Evolutionary conservation across 2,797 vertebrate species (phyloP).

Genomic region (Vipera latastei): DNA sequence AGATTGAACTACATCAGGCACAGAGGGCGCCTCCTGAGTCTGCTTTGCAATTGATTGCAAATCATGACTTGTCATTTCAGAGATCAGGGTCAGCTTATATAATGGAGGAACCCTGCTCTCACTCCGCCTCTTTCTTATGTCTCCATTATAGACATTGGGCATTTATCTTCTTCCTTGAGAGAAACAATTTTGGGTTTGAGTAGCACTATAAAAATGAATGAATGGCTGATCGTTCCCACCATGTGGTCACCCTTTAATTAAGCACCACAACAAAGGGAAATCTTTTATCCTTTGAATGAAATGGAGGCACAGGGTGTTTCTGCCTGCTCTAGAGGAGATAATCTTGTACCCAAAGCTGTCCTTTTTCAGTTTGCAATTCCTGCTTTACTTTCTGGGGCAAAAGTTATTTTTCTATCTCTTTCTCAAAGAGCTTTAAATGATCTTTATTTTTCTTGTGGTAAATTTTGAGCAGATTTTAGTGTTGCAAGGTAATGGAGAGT

Average conservation of each 20-base stretch:
- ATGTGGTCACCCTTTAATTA: background rate
- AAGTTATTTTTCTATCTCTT: background rate
- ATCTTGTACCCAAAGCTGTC: background rate
- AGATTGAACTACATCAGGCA: background rate
- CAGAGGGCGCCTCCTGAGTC: background rate
- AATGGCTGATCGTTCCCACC: background rate
- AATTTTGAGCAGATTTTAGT: background rate
- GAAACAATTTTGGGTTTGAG: background rate
- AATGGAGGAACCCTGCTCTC: background rate
- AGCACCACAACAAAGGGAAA: background rate
- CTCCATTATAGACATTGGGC: background rate
- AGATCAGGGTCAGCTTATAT: background rate
- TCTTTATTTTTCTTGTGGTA: background rate
- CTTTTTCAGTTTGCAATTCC: background rate
- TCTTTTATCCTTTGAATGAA: background rate
- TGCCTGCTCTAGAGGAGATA: background rate
- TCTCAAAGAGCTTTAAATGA: background rate
- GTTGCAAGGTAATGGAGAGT: background rate
- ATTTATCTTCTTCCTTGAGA: no score
- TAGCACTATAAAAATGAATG: background rate
- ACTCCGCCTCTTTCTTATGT: background rate
- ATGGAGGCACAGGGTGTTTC: background rate
- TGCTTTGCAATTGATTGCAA: background rate
- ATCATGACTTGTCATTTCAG: background rate
- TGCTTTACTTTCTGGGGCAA: background rate